Evolutionary conservation across 2,888 invertebrate species (phyloP), one percentile per base, ranked within the genome.

Genomic region (Xanthia togata): DNA sequence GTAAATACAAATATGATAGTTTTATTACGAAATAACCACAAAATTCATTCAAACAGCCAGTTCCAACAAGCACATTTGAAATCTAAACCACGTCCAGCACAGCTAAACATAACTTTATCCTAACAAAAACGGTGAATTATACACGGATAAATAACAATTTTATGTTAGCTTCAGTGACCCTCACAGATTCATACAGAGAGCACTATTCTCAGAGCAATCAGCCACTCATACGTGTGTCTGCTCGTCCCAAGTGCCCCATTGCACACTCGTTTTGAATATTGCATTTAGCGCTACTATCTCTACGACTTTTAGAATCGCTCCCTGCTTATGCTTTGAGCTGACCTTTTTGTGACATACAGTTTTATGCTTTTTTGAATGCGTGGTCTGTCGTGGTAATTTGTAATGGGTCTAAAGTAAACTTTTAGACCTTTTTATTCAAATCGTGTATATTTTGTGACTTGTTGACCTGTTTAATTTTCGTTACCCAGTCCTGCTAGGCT

Each of bases 221-320:
- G 93, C 93, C 90, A 90, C 92, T 93, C 91, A 93, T 93, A 93
- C 92, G 92, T 92, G 90, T 91, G 92, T 93, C 91, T 92, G 91
- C 85, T 78, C 80, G 91, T 93, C 95, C 93, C 94, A 78, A 85
- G 95, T 90, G 94, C 87, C 89, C 92, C 93, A 93, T 94, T 88
- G 89, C 91, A 85, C 90, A 91, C 90, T 91, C 92, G 92, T 92
- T 94, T 91, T 96, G 95, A 95, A 96, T 96, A 95, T 95, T 95
- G 93, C 94, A 96, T 95, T 94, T 93, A 93, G 89, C 88, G 88
- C 89, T 87, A 90, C 92, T 92, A 89, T 91, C 90, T 89, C 84
- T 87, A 88, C 87, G 85, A 89, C 86, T 84, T 81, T 86, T 78
- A 84, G 79, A 85, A 78, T 76, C 53, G 81, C 71, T 79, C 76